Base-by-base conservation (phyloP, 2,888 invertebrate species). In the Meteorus colon region DNA sequence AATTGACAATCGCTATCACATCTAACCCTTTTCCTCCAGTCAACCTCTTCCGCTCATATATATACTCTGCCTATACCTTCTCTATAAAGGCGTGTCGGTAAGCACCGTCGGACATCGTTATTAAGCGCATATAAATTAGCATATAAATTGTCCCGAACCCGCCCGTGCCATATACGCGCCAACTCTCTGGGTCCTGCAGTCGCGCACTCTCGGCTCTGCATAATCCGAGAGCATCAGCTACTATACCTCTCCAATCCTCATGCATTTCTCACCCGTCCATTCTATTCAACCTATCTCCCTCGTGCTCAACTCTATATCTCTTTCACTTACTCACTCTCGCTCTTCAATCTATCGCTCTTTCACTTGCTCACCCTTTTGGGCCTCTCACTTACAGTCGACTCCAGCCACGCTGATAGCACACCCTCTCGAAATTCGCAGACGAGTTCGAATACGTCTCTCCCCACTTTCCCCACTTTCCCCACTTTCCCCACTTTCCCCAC, bases 81-180 rank as follows among this genome's bases (percentile, higher is more conserved):
- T n/a, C 48, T 86, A 86, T 85, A 83, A 85, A 87, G 88, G 86
- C 85, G 87, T 88, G 88, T 86, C 88, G 83, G 86, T 88, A 87
- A 86, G 87, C 86, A 85, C 86, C 86, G 87, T 87, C 84, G 87
- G 88, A 88, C 88, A 89, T 89, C 87, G 89, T 89, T 89, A 89
- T 89, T 89, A 89, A 88, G 86, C 87, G 88, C 86, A 88, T 87
- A 88, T 88, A 88, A 89, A 89, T 89, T 89, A 89, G 88, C 89
- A 89, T 89, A 89, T 88, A 89, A 89, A 89, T 89, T 89, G 89
- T 88, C 81, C 82, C 82, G 80, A 81, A 76, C 80, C 75, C 72
- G 55, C 55, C 24, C 19, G 78, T 78, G 76, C 74, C 78, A 79
- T 74, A 75, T 77, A 77, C 74, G 76, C 69, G 34, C 72, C 48